These are phyloP conservation scores for Gonioctena quinquepunctata DNA, from an alignment of 1,140 invertebrate genomes.

Conservation along the genomic window DNA sequence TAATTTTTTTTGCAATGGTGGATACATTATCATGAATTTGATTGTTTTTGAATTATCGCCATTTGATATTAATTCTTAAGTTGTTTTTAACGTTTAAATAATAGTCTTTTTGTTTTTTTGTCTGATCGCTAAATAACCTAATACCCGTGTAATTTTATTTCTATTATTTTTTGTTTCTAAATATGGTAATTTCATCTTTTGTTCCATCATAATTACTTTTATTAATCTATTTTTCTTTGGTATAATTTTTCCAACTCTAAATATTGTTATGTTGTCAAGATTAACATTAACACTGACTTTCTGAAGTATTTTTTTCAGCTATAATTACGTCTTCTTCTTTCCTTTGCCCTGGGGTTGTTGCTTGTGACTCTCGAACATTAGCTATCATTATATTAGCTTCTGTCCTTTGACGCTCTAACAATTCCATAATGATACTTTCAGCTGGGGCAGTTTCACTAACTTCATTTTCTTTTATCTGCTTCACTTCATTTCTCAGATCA, in stretches of 20 bases:
- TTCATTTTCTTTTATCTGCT: not conserved
- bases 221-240: not conserved
- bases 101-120: slow-evolving; percentile 8
- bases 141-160: not conserved
- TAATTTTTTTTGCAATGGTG: too few species aligned
- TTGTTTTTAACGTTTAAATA: not conserved
- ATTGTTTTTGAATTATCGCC: slow-evolving; percentile 3
- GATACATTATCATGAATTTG: slow-evolving; percentile 1
- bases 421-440: not conserved
- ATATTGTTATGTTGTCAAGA: not conserved
- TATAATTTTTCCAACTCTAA: not conserved
- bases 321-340: not conserved
- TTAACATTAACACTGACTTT: not conserved
- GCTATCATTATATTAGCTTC: not conserved
- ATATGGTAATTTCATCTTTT: not conserved
- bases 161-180: not conserved
- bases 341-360: not conserved
- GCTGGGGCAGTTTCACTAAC: not conserved
- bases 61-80: not conserved
- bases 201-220: not conserved
- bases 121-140: not conserved
- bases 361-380: not conserved
- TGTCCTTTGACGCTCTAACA: slow-evolving; percentile 1
- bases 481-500: not conserved
- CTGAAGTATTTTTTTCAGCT: not conserved